Base-by-base conservation (phyloP, 2,113 vertebrate genomes). In the Helogale parvula region DNA sequence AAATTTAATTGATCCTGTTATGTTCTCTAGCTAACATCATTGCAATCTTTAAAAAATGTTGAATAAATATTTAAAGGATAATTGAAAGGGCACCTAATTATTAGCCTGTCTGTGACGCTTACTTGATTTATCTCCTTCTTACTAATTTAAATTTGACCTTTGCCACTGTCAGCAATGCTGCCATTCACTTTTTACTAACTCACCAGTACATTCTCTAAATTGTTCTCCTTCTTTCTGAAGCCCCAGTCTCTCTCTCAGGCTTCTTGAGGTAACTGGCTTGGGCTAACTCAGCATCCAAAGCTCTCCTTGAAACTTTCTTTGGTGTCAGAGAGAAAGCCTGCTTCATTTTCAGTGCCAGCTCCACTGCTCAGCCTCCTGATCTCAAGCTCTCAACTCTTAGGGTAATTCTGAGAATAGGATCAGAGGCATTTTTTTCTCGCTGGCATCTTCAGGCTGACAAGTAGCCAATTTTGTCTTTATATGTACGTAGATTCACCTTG, bases 11-110 rank as follows among this genome's bases (percentile, higher is more conserved):
- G 54, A 90, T 69, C 52, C 27, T 68, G 38, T 71, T 90, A 74
- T 38, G 84, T 84, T 96, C 76, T 96, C 74, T 69, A 71, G 31
- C 35, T 83, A 88, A 87, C 19, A 76, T 93, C 25, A 84, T 93
- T 83, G 90, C 47, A 71, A 72, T 38, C 90, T 85, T 45, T 4
- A 21, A 84, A 87, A 81, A 65, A 47, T 16, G 33, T 17, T 60
- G 68, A 82, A 92, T 71, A 85, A 96, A 79, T 87, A 86, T 89
- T 92, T 94, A 87, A 92, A 89, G 41, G 68, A n/a, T 92, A 33
- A 15, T 35, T 83, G 52, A 83, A 89, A 72, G 31, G 27, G 10
- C 4, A 60, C 65, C 45, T 86, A 15, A 45, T 79, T 81, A 81
- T 79, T 72, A 95, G 71, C 31, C 47, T 90, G 79, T 35, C 72